Conservation (phyloP, 1,140 invertebrate species). For the Drosophila lacertosa region DNA sequence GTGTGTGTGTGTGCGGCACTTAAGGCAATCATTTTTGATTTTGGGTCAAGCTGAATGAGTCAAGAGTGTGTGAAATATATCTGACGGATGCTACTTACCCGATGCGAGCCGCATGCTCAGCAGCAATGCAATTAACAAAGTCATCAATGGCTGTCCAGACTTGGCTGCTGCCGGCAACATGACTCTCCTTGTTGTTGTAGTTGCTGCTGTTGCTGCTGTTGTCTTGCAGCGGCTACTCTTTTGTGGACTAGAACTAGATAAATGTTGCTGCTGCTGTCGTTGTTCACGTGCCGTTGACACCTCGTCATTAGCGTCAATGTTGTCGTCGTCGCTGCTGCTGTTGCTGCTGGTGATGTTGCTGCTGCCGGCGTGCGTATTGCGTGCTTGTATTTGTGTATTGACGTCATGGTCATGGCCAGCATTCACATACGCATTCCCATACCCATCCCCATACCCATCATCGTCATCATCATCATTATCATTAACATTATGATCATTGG, state of each 20-base stretch:
- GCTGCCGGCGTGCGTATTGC: conserved; percentile 30
- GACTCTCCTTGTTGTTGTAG: conserved; percentile 20
- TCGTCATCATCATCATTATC: conserved; percentile 32
- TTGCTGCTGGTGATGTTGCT: too few species aligned
- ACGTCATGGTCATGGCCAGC: conserved; percentile 62
- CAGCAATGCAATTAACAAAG: conserved; percentile 81
- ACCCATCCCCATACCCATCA: not conserved
- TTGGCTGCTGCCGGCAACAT: conserved; percentile 36
- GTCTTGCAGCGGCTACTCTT: conserved; percentile 48
- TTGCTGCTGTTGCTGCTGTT: conserved; percentile 25
- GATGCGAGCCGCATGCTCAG: conserved; percentile 66
- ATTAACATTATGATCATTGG: conserved; percentile 15
- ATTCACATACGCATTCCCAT: conserved; percentile 10
- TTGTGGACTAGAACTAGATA: conserved; percentile 67
- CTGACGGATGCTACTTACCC: conserved; percentile 60
- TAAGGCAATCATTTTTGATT: conserved; percentile 19
- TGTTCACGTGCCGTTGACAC: conserved; percentile 78
- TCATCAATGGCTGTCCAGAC: conserved; percentile 69
- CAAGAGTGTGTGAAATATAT: conserved; percentile 12
- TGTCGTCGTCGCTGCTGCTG: too few species aligned
- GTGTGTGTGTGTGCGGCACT: conserved; percentile 6
- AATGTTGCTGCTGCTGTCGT: conserved; percentile 42
- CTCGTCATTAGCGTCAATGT: conserved; percentile 56
- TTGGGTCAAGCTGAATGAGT: conserved; percentile 11
- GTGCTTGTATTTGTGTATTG: conserved; percentile 47